A percentile compares a stretch with the other conserved stretches of the same genome.
Evolutionary conservation across 1,140 invertebrate species (phyloP).

Genomic region (Hycleus cichorii): DNA sequence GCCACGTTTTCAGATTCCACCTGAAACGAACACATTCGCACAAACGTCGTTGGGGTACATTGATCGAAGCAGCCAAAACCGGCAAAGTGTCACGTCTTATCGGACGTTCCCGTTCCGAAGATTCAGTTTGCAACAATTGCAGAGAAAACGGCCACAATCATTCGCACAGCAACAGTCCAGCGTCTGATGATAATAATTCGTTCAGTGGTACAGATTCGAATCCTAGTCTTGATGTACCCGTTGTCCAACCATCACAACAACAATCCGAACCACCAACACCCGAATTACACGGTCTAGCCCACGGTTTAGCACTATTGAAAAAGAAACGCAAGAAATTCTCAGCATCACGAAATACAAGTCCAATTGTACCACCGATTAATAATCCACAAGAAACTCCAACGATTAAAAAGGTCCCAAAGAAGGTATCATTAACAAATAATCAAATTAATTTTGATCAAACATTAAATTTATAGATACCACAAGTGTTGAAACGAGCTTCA

Average conservation of each 20-base stretch:
- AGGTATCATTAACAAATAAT: constrained; percentile 26
- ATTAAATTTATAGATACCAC: constrained; percentile 22
- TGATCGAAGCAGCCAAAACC: constrained; percentile 77
- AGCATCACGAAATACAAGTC: constrained; percentile 60
- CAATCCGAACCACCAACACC: constrained; percentile 11
- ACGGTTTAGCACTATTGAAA: constrained; percentile 60
- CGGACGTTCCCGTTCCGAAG: constrained; percentile 68
- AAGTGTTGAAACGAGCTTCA: constrained; percentile 51
- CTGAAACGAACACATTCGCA: constrained; percentile 54
- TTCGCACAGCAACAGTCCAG: constrained; percentile 41
- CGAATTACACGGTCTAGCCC: constrained; percentile 34
- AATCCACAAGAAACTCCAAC: constrained; percentile 13
- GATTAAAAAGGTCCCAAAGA: constrained; percentile 29
- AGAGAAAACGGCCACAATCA: constrained; percentile 41
- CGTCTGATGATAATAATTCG: constrained; percentile 38
- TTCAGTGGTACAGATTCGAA: constrained; percentile 42
- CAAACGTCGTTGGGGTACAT: constrained; percentile 68
- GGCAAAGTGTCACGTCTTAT: constrained; percentile 67
- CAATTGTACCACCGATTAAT: constrained; percentile 42
- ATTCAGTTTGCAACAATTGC: constrained; percentile 71
- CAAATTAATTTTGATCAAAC: neutral
- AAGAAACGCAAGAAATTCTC: constrained; percentile 74
- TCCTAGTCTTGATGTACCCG: constrained; percentile 39
- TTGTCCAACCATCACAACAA: constrained; percentile 4
- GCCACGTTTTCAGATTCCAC: constrained; percentile 39